A percentile compares a stretch with the other conserved stretches of the same genome.
Evolutionary conservation across 2,888 invertebrate genomes (phyloP).

Genomic region (Tineola bisselliella): DNA sequence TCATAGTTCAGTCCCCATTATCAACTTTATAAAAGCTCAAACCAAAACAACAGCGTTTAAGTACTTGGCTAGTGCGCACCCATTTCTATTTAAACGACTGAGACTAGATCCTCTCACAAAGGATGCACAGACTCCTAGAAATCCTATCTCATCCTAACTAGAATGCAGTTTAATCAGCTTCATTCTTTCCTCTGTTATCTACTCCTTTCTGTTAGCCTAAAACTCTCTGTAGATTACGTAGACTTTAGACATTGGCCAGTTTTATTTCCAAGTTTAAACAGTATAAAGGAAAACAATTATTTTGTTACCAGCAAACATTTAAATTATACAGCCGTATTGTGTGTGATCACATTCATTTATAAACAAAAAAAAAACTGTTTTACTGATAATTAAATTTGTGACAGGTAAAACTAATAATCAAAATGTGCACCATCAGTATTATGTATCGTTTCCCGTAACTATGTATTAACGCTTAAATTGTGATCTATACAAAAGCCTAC

Average conservation of each 20-base stretch:
- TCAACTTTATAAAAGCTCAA: neutral
- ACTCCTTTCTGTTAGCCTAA: slow-evolving; percentile 25
- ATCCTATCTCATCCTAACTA: slow-evolving; percentile 14
- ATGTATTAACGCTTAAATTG: neutral
- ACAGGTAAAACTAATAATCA: no score
- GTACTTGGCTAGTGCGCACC: neutral
- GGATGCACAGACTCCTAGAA: slow-evolving; percentile 5
- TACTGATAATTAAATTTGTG: no score
- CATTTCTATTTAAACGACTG: slow-evolving; percentile 7
- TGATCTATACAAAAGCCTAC: neutral
- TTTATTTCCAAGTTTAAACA: neutral
- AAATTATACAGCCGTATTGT: no score
- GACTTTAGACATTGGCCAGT: neutral
- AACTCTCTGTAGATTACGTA: slow-evolving; percentile 3
- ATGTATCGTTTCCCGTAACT: neutral
- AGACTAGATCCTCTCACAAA: neutral
- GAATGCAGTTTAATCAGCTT: slow-evolving; percentile 33
- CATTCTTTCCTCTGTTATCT: slow-evolving; percentile 33
- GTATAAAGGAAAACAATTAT: no score
- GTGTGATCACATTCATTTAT: no score
- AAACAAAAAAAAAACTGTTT: no score
- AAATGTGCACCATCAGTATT: no score
- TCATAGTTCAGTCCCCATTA: neutral
- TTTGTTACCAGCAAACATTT: no score
- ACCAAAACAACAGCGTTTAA: slow-evolving; percentile 1